Evolutionary conservation across 2,888 invertebrate genomes (phyloP), one percentile per base, ranked within the genome.

Genomic region (Euphydryas editha): DNA sequence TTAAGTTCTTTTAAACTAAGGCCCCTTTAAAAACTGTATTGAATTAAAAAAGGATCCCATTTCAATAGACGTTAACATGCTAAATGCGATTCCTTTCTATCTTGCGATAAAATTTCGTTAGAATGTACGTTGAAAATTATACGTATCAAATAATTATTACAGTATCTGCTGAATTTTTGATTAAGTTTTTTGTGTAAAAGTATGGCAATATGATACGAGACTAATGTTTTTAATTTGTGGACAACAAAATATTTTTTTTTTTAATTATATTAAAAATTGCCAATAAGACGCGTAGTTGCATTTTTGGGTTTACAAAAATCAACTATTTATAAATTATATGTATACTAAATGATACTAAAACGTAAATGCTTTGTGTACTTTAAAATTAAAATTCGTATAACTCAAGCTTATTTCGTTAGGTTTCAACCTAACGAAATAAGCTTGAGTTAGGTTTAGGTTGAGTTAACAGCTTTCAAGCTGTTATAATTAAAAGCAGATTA

Each of bases 401-500:
- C 47, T 47, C 47, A 47, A 47, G n/a, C 39, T 58, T 47, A 63
- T 58, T 51, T 30, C 39, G 49, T 63, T 63, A 58, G 37, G 63
- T 42, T 49, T 42, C n/a, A n/a, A n/a, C n/a, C n/a, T n/a, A n/a
- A n/a, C n/a, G n/a, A n/a, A n/a, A n/a, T n/a, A n/a, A n/a, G n/a
- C n/a, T n/a, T n/a, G n/a, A n/a, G n/a, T n/a, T n/a, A n/a, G n/a
- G n/a, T n/a, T n/a, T n/a, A n/a, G n/a, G n/a, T n/a, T n/a, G n/a
- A n/a, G n/a, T n/a, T n/a, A n/a, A n/a, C n/a, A n/a, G n/a, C n/a
- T n/a, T n/a, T n/a, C 30, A 51, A 63, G 49, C 58, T 58, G 58
- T 68, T 66, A 51, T 68, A 61, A 67, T 68, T 58, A 66, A 71
- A 67, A 72, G 65, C 46, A 47, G 59, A 69, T 69, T 60, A 63